Evolutionary conservation across 1,140 invertebrate genomes (phyloP), one percentile per base, ranked within the genome.

Genomic region (Meteorus sp.): DNA sequence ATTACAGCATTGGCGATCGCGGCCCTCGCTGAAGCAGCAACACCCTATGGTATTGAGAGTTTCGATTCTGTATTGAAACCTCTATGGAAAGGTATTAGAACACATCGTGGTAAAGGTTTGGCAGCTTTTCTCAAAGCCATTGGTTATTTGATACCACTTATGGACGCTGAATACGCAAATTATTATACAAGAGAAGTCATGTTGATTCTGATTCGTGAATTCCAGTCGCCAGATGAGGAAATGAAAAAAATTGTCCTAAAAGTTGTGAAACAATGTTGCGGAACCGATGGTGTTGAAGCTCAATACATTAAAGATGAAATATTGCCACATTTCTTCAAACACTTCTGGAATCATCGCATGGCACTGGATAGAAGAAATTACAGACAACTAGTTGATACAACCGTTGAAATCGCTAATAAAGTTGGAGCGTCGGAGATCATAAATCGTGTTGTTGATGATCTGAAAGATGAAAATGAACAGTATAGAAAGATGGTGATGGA

Each of bases 401-500:
- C 98, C 1, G 98, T 99, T 0, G 98, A 99, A 85, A 99, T 99
- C 62, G 97, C 97, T 3, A 99, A 99, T 74, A 99, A 99, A 85
- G 95, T 98, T 60, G 97, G 97, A 4, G 94, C 96, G 1, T 96
- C 95, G 0, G 97, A 99, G 85, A 99, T 99, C 57, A 96, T 99
- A 52, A 95, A 95, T 75, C 85, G 97, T 51, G 95, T 99, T 37
- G 98, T 99, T 0, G 97, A 99, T 71, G 97, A 99, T 81, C 81
- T 99, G 27, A 99, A 99, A 81, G 97, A 99, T 78, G 97, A 99
- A 81, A 98, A 99, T 78, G 98, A 99, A 78, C 95, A 98, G 70
- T 99, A 99, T 77, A 85, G 98, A 60, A 99, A 99, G 83, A 99
- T 99, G 97, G 97, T 99, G 0, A 99, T 99, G 95, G 98, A 99